A percentile compares a stretch with the other conserved stretches of the same genome.
Evolutionary conservation across 2,888 invertebrate species (phyloP).

Genomic region (Idaea biselata): DNA sequence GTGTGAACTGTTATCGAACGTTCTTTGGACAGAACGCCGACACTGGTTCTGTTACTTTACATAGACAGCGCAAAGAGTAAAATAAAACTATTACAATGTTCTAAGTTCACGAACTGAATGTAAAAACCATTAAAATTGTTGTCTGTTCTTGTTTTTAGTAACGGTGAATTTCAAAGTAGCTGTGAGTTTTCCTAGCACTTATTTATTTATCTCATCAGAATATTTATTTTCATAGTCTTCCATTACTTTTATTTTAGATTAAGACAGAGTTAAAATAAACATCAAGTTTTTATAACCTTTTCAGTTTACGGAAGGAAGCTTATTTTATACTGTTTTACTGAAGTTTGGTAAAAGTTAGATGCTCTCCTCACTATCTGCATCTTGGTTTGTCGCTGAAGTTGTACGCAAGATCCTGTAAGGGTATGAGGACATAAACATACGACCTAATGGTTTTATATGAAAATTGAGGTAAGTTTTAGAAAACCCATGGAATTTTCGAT

Average conservation of each 20-base stretch:
- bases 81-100: background rate
- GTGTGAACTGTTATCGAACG: constrained; percentile 36
- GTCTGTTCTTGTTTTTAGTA: background rate
- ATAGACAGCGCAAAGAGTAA: constrained; percentile 5
- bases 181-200: background rate
- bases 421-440: background rate
- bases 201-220: background rate
- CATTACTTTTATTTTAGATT: background rate
- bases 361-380: background rate
- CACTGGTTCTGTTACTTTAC: constrained; percentile 22
- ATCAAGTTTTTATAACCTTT: constrained; percentile 1
- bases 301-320: background rate
- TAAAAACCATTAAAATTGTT: background rate
- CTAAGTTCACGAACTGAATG: background rate
- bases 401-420: background rate
- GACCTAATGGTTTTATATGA: background rate
- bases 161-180: background rate
- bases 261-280: background rate
- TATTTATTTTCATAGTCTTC: background rate
- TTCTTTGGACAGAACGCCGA: constrained; percentile 22
- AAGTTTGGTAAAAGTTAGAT: background rate
- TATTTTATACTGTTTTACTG: constrained; percentile 1
- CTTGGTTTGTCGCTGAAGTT: background rate
- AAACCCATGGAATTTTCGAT: background rate
- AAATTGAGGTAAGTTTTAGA: background rate